Evolutionary conservation across 2,888 invertebrate genomes (phyloP).

Genomic region (Ectropis crepuscularia): DNA sequence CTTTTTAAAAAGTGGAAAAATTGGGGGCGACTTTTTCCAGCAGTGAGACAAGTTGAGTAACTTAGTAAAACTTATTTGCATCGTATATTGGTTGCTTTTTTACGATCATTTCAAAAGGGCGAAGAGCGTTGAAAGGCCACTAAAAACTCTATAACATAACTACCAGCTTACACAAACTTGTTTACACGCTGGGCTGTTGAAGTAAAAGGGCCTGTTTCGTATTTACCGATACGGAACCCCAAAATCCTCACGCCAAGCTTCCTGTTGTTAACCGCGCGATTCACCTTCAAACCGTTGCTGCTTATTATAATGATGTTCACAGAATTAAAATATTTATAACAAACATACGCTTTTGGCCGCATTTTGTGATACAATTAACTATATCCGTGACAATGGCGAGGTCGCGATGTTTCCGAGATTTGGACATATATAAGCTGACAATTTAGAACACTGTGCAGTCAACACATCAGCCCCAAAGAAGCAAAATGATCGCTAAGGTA

Average conservation of each 20-base stretch:
- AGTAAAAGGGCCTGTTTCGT: neutral
- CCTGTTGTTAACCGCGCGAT: conserved; percentile 40
- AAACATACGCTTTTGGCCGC: conserved; percentile 50
- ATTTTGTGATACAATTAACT: conserved; percentile 54
- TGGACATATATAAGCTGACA: conserved; percentile 64
- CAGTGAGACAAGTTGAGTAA: no score
- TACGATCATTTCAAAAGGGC: no score
- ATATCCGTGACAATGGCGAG: conserved; percentile 65
- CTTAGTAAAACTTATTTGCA: no score
- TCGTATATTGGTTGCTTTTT: no score
- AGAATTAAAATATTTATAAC: conserved; percentile 52
- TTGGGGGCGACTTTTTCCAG: no score
- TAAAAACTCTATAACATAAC: no score
- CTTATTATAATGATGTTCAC: conserved; percentile 45
- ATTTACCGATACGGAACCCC: conserved; percentile 29
- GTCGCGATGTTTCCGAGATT: conserved; percentile 62
- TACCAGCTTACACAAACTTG: no score
- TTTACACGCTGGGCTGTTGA: no score
- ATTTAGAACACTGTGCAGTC: conserved; percentile 59
- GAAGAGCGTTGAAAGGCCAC: no score
- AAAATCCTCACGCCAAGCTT: conserved; percentile 31
- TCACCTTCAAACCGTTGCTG: conserved; percentile 49
- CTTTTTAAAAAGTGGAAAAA: no score
- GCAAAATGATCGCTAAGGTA: conserved; percentile 70
- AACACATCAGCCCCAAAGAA: conserved; percentile 52